Evolutionary conservation across 2,113 vertebrate genomes (phyloP).

Genomic region (Ophthalmolycus amberensis): DNA sequence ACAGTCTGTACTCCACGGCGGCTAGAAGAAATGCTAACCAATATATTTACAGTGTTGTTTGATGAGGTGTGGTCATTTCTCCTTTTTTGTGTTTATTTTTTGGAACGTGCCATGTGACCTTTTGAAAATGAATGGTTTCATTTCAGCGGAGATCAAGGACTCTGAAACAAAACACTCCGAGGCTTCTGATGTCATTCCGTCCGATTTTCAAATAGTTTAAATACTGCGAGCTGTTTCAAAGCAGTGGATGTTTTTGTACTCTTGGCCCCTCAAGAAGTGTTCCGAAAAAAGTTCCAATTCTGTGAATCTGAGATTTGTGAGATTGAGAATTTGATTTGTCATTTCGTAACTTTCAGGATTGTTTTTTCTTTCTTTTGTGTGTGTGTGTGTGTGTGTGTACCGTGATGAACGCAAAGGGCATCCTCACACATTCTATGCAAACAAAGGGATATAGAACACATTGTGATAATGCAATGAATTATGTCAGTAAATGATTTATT

Average conservation of each 20-base stretch:
- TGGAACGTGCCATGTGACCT: neutral
- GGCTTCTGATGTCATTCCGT: neutral
- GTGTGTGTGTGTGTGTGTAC: constrained; percentile 79
- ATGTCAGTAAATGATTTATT: constrained; percentile 90
- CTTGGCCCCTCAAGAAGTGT: neutral
- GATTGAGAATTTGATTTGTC: neutral
- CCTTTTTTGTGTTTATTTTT: too few relatives aligned
- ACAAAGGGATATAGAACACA: constrained; percentile 83
- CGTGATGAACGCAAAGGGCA: constrained; percentile 74
- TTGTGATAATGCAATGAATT: constrained; percentile 90
- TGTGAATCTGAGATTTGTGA: constrained; percentile 8
- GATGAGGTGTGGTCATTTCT: neutral
- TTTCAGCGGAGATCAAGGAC: neutral
- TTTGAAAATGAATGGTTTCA: neutral
- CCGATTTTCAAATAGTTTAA: neutral
- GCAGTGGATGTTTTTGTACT: neutral
- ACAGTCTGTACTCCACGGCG: neutral
- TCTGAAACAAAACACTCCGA: neutral
- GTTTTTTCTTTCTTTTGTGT: constrained; percentile 15
- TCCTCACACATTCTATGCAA: constrained; percentile 94
- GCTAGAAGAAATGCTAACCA: neutral
- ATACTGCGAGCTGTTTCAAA: neutral
- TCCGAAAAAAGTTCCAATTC: neutral
- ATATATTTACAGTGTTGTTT: neutral
- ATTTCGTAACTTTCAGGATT: neutral